Evolutionary conservation across 2,888 invertebrate genomes (phyloP), one percentile per base, ranked within the genome.

Genomic region (Pteria penguin): DNA sequence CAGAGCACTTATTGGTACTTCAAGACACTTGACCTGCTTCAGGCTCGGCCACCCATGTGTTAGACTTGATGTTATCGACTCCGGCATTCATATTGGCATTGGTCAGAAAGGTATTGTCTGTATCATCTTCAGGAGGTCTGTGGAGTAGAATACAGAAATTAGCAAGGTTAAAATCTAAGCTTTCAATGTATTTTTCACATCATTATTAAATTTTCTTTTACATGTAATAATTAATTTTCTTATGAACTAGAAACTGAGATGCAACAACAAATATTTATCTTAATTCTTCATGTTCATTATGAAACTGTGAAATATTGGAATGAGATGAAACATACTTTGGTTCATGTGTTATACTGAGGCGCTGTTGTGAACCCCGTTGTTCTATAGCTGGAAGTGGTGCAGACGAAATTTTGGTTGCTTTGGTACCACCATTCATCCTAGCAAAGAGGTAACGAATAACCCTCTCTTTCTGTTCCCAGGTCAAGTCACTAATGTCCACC

Each of bases 391-490:
- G 86, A 4, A 84, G 78, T 27, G 84, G 81, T n/a, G 82, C 81
- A 4, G 83, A 82, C 2, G 77, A 75, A 4, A 78, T 33, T 8
- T 75, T 78, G 55, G 77, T 75, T 26, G 55, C 27, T 36, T 78
- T 75, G 33, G 69, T 77, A 24, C 79, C 78, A 8, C 87, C 83
- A 74, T 92, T 92, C 88, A 92, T 92, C 63, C 88, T 87, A 32
- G 90, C 90, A 86, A 92, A 92, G 57, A 92, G 84, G 76, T 88
- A 91, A n/a, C 92, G 83, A 26, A 92, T 80, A 0, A 92, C 91
- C 45, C 88, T 78, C 78, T 92, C 92, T 82, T 91, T 91, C 82
- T 92, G 92, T 76, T 92, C 92, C 92, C 92, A 92, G 1, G 92
- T 92, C 32, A 92, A 82, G 69, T 92, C 92, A 78, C 86, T 84